phyloP scores from a whole-genome alignment of 92 coral and sea anemone species.

The Blastomussa wellsi region DNA sequence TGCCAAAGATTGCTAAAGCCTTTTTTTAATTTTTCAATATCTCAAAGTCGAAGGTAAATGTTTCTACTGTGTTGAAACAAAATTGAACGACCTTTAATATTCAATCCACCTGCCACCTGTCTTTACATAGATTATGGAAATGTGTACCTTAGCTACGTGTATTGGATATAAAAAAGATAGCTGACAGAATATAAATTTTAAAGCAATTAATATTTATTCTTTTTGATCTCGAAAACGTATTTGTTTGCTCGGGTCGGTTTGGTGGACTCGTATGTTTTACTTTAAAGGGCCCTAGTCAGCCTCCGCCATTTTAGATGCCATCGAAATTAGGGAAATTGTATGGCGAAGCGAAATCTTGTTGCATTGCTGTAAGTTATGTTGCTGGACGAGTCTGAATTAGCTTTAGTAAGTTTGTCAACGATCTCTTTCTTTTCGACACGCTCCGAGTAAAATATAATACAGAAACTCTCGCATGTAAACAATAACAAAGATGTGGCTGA shows the following conservation, averaged over 20 bases:
- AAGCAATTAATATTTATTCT: neutral
- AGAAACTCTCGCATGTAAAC: no score
- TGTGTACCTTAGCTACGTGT: neutral
- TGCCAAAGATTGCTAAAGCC: neutral
- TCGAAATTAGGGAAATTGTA: no score
- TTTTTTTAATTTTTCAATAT: neutral
- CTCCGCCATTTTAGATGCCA: no score
- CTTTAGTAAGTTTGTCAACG: no score
- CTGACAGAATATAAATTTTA: neutral
- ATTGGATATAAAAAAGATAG: neutral
- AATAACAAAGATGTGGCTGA: no score
- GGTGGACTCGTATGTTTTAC: neutral
- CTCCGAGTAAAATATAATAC: no score
- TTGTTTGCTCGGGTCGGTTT: neutral
- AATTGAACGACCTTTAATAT: neutral
- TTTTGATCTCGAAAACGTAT: neutral
- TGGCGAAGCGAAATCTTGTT: no score
- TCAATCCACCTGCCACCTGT: constrained; percentile 7
- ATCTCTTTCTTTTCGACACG: no score
- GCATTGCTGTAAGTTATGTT: no score
- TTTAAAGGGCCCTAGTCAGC: no score
- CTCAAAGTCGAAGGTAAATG: neutral
- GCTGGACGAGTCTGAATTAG: no score
- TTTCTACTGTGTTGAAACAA: neutral
- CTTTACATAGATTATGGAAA: neutral